Evolutionary conservation across 2,797 vertebrate species (phyloP).

Genomic region (Setipinna tenuifilis): DNA sequence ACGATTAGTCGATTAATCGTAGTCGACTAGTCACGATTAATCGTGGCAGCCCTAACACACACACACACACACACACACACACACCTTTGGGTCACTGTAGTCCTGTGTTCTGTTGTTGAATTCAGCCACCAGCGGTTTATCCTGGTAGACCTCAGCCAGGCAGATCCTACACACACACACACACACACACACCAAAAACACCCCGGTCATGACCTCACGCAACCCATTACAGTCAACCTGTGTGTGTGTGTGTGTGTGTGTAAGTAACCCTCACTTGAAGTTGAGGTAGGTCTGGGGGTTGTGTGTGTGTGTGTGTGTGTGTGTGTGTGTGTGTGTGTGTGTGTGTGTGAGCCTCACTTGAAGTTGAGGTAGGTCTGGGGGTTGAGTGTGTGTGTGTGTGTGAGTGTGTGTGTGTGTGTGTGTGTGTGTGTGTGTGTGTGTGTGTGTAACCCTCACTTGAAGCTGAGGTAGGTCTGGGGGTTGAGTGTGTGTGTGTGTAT

Average conservation of each 20-base stretch:
- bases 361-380: conserved; percentile 92
- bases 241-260: too few species aligned
- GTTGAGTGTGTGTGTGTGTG: conserved; percentile 68
- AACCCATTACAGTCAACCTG: too few species aligned
- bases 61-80: conserved; percentile 63
- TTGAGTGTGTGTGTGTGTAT: neutral
- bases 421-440: neutral
- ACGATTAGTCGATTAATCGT: too few species aligned
- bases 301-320: neutral
- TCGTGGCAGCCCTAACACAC: too few species aligned
- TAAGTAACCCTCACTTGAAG: neutral
- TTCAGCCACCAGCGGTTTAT: conserved; percentile 81
- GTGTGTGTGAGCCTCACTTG: conserved; percentile 68
- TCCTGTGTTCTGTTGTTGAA: conserved; percentile 81
- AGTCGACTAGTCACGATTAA: too few species aligned
- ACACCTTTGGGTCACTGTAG: conserved; percentile 84
- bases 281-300: too few species aligned
- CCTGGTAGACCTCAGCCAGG: conserved; percentile 93
- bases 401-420: conserved; percentile 45
- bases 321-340: neutral
- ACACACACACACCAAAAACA: neutral
- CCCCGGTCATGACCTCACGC: too few species aligned
- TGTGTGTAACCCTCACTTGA: conserved; percentile 11
- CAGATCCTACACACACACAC: conserved; percentile 80
- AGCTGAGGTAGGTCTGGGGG: too few species aligned